Evolutionary conservation across 2,888 invertebrate species (phyloP).

Genomic region (Abrostola triplasia): DNA sequence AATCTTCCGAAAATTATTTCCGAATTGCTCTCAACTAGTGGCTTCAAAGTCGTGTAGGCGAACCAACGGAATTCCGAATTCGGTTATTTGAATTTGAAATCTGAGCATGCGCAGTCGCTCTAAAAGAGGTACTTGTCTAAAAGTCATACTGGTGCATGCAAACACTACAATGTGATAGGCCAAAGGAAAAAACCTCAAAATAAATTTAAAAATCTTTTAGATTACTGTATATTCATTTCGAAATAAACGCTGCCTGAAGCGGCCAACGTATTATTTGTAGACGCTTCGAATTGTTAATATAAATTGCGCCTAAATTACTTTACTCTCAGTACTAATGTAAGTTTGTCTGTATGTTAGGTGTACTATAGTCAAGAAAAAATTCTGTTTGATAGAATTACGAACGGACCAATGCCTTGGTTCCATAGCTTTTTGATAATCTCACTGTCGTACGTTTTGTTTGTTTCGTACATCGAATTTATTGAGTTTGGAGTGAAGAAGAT

Average conservation of each 20-base stretch:
- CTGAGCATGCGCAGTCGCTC: too few species aligned
- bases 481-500: not conserved
- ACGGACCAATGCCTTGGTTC: conserved; percentile 57
- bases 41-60: too few species aligned
- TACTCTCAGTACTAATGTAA: conserved; percentile 22
- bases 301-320: conserved; percentile 42
- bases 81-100: too few species aligned
- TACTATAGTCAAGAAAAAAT: conserved; percentile 27
- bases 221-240: not conserved
- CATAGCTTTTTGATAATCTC: conserved; percentile 50
- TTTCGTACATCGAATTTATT: conserved; percentile 45
- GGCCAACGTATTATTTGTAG: not conserved
- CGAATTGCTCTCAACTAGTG: too few species aligned
- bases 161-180: not conserved
- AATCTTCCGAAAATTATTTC: too few species aligned
- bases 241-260: not conserved
- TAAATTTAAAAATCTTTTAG: conserved; percentile 1
- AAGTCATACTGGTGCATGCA: not conserved
- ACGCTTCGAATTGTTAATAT: not conserved
- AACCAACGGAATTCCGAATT: too few species aligned
- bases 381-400: conserved; percentile 50
- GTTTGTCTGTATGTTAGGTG: conserved; percentile 18
- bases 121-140: not conserved
- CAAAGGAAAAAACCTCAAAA: not conserved
- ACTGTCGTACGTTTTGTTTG: conserved; percentile 32